phyloP scores from a whole-genome alignment of 2,888 invertebrate genomes.

The Cyaniris semiargus region DNA sequence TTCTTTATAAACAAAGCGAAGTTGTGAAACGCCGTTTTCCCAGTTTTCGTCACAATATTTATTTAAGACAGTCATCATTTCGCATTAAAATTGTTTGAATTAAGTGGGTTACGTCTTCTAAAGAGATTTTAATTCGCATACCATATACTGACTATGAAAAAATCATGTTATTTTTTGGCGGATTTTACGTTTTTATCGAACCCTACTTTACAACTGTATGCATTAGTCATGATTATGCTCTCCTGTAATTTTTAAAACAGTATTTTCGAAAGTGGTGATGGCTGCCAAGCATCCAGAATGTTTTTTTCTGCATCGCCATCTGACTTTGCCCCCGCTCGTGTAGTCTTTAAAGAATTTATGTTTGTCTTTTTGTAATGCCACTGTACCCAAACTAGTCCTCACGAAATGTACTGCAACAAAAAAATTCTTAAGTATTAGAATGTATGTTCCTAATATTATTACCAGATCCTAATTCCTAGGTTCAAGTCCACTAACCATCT shows the following conservation, averaged over 20 bases:
- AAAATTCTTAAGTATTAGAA: background rate
- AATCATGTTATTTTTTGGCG: too few relatives aligned
- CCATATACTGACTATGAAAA: too few relatives aligned
- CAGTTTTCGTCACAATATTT: too few relatives aligned
- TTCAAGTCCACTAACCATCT: background rate
- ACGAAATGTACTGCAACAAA: slow-evolving; percentile 10
- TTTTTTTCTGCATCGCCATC: slow-evolving; percentile 22
- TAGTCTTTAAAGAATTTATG: slow-evolving; percentile 28
- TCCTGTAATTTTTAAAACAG: background rate
- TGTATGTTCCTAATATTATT: background rate
- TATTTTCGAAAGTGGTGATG: background rate
- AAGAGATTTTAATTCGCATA: too few relatives aligned
- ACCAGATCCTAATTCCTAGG: background rate
- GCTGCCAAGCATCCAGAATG: background rate
- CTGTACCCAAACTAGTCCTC: slow-evolving; percentile 10
- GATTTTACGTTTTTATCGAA: too few relatives aligned
- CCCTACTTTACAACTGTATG: background rate
- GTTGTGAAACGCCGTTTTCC: too few relatives aligned
- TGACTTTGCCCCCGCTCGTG: background rate
- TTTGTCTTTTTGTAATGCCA: background rate
- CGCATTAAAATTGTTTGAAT: too few relatives aligned
- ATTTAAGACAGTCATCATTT: too few relatives aligned
- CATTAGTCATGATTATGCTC: slow-evolving; percentile 11
- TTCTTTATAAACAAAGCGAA: too few relatives aligned
- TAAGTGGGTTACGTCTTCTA: too few relatives aligned